These are phyloP conservation scores for Beris chalybata DNA, from an alignment of 2,888 invertebrate species.

Conservation along the genomic window DNA sequence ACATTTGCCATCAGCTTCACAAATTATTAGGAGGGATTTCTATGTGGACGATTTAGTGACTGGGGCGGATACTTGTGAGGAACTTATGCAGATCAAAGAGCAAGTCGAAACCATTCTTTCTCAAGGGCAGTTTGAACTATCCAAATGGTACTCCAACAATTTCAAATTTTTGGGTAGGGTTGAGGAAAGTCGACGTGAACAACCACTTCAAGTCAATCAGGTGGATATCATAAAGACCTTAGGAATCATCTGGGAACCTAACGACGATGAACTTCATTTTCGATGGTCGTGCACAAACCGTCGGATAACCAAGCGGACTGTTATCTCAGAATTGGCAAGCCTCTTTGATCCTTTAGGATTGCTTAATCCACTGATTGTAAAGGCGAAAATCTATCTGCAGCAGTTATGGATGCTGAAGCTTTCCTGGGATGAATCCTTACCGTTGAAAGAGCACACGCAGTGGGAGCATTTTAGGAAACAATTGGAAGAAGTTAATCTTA, in stretches of 20 bases:
- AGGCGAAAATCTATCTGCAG: not conserved
- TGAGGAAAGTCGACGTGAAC: not conserved
- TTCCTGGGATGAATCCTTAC: not conserved
- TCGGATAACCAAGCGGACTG: not conserved
- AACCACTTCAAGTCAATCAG: no score
- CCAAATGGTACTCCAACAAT: slow-evolving; percentile 13
- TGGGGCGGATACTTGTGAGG: slow-evolving; percentile 32
- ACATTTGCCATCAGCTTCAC: no score
- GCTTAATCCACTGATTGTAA: not conserved
- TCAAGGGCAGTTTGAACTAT: not conserved
- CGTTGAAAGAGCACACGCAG: not conserved
- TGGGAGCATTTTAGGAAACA: not conserved
- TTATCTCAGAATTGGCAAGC: not conserved
- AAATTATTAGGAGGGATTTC: no score
- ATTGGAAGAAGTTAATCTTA: not conserved
- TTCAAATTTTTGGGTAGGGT: no score
- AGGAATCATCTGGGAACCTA: not conserved
- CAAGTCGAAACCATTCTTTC: not conserved
- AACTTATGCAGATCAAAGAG: slow-evolving; percentile 15
- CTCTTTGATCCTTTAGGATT: not conserved
- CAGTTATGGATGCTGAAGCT: not conserved
- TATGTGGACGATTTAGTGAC: slow-evolving; percentile 13
- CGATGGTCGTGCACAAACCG: no score
- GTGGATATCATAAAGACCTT: slow-evolving; percentile 1
- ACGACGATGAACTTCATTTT: not conserved